These are phyloP conservation scores for Hypomecis atomaria DNA, from an alignment of 2,888 invertebrate genomes.

Conservation along the genomic window DNA sequence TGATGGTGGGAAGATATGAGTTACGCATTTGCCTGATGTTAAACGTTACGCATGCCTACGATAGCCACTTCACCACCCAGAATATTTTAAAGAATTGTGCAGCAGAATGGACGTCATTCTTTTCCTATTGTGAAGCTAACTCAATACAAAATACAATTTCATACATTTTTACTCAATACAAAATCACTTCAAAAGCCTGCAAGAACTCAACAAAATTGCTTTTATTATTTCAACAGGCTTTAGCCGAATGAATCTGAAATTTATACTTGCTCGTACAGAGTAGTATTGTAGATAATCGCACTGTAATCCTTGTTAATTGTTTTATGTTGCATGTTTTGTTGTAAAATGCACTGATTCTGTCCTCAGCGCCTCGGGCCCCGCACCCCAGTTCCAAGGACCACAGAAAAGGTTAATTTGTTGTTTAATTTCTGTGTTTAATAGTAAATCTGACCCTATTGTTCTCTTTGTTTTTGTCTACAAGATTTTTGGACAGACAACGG, in stretches of 20 bases:
- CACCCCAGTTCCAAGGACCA: constrained; percentile 40
- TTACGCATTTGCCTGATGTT: too few relatives aligned
- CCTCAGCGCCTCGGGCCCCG: constrained; percentile 53
- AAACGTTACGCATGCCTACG: too few relatives aligned
- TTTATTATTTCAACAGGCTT: constrained; percentile 8
- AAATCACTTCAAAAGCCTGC: neutral
- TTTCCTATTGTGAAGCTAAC: too few relatives aligned
- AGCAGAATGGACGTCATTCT: too few relatives aligned
- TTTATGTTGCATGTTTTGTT: constrained; percentile 55
- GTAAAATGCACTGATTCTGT: constrained; percentile 64
- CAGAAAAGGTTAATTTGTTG: constrained; percentile 54
- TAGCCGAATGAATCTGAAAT: neutral
- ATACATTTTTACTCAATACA: neutral
- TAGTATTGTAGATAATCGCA: constrained; percentile 36
- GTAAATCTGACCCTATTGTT: neutral
- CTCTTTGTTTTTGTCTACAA: constrained; percentile 6
- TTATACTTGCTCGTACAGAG: constrained; percentile 18
- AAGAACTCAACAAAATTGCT: constrained; percentile 5
- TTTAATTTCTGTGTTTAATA: constrained; percentile 40
- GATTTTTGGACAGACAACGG: neutral
- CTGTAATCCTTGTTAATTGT: constrained; percentile 42
- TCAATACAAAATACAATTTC: neutral
- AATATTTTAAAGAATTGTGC: too few relatives aligned
- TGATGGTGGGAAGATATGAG: too few relatives aligned
- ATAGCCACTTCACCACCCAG: too few relatives aligned